These are phyloP conservation scores for Calonectris borealis DNA, from an alignment of 2,113 vertebrate species.

Conservation along the genomic window DNA sequence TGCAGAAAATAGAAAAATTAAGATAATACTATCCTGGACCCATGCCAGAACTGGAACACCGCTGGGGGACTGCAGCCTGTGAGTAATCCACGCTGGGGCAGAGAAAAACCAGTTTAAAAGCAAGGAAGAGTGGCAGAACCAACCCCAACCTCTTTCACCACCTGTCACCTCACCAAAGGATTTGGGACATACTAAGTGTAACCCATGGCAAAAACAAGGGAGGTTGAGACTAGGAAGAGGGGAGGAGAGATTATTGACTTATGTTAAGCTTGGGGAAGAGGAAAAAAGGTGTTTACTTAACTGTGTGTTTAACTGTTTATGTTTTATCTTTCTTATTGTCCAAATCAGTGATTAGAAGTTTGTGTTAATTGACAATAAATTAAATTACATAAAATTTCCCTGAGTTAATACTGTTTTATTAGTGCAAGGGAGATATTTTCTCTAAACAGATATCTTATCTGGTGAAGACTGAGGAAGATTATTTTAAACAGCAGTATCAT, in stretches of 20 bases:
- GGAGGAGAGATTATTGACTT: background rate
- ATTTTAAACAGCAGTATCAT: background rate
- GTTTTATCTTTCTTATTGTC: background rate
- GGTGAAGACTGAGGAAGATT: background rate
- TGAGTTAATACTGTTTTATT: background rate
- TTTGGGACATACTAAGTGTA: background rate
- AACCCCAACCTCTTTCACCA: background rate
- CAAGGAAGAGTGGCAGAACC: background rate
- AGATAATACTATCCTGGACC: background rate
- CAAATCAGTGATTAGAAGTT: background rate
- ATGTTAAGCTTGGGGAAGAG: background rate
- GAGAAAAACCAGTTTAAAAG: background rate
- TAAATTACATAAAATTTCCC: background rate
- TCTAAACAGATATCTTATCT: background rate
- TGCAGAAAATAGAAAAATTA: background rate
- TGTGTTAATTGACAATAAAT: background rate
- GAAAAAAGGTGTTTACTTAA: background rate
- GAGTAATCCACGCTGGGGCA: fast-evolving
- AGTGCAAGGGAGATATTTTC: background rate
- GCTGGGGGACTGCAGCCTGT: background rate
- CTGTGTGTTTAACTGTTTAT: background rate
- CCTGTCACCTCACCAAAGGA: background rate
- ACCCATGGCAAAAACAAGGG: background rate
- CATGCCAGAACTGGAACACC: too few relatives aligned
- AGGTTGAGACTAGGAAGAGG: background rate